Evolutionary conservation across 1,140 invertebrate genomes (phyloP).

Genomic region (Drosophila pectinifera): DNA sequence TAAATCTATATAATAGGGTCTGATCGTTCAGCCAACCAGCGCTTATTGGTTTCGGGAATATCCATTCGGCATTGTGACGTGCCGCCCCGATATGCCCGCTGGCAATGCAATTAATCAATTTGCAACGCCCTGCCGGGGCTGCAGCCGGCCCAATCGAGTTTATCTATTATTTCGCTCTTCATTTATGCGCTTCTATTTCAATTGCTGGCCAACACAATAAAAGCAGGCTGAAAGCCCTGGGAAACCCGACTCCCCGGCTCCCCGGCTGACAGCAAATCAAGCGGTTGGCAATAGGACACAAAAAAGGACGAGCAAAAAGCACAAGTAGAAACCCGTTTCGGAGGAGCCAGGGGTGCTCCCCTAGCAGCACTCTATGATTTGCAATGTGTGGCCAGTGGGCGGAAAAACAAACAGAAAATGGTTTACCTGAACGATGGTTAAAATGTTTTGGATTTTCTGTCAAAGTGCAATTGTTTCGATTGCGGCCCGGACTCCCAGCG

Average conservation of each 20-base stretch:
- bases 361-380: slow-evolving; percentile 48
- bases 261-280: slow-evolving; percentile 46
- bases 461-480: slow-evolving; percentile 45
- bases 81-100: not conserved
- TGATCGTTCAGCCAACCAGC: slow-evolving; percentile 6
- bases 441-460: slow-evolving; percentile 34
- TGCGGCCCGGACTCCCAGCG: slow-evolving; percentile 1
- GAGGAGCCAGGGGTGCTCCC: slow-evolving; percentile 5
- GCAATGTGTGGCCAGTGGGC: slow-evolving; percentile 32
- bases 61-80: slow-evolving; percentile 3
- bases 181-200: slow-evolving; percentile 39
- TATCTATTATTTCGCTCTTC: slow-evolving; percentile 23
- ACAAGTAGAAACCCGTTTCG: slow-evolving; percentile 33
- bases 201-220: slow-evolving; percentile 36
- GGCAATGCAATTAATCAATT: slow-evolving; percentile 31
- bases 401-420: slow-evolving; percentile 41
- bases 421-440: slow-evolving; percentile 33
- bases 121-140: slow-evolving; percentile 3
- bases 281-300: slow-evolving; percentile 37
- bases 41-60: not conserved
- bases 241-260: slow-evolving; percentile 7
- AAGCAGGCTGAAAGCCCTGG: slow-evolving; percentile 1
- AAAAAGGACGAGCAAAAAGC: slow-evolving; percentile 10
- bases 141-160: not conserved
- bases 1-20: not conserved